Base-by-base conservation (phyloP, 1,140 invertebrate genomes). In the Drusus annulatus region DNA sequence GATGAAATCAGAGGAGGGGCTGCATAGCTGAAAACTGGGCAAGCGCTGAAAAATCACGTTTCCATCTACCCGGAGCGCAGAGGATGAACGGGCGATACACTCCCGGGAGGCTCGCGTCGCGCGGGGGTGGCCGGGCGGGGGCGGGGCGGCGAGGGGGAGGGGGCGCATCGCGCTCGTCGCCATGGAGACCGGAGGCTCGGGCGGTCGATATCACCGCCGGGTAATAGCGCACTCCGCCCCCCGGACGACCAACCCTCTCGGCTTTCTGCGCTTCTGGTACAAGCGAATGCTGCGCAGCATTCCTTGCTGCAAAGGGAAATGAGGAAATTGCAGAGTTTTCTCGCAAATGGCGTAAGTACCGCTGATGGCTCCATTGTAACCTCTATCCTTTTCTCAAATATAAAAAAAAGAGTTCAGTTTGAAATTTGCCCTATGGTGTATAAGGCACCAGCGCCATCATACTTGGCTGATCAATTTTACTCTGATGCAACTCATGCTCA, bases 81-180 rank as follows among this genome's bases (percentile, higher is more conserved):
- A 75, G 52, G 71, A 75, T 75, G 71, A 58, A 2, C 52, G 54
- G 17, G 2, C 8, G 10, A 45, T 45, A 8, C 36, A 1, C 5
- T 45, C 36, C 36, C 10, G 36, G 36, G 36, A 45, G 13, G 36
- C 7, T 13, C 36, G 71, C n/a, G 7, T 56, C 25, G 56, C 51
- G 25, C 50, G 45, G 71, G 25, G 8, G 60, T 19, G 1, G 60
- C 58, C 2, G 36, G 50, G 6, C 51, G 51, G 1, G 50, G 28
- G 17, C 28, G 0, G 7, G 25, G 21, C 52, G 3, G 16, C 23
- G 51, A 28, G 31, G 7, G 25, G 76, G 77, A 52, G 63, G 68
- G 76, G 65, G 63, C 77, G 77, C 76, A 78, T 78, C 65, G 77
- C 60, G 60, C 52, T 21, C 77, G 77, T 79, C 65, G 25, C 77